phyloP scores from a whole-genome alignment of 2,888 invertebrate species.

The Agonopterix heracliana region DNA sequence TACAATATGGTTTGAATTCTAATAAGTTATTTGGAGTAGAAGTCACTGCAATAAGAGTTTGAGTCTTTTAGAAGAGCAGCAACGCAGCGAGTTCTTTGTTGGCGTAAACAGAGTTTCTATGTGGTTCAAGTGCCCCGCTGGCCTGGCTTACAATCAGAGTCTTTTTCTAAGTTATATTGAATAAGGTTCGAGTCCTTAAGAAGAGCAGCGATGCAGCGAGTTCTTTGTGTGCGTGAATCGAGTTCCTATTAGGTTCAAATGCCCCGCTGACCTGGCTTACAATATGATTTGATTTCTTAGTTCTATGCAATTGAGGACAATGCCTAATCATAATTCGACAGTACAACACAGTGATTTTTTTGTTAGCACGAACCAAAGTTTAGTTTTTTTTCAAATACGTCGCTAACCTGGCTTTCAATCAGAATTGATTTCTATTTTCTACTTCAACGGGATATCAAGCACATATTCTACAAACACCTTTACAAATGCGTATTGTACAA shows the following conservation, averaged over 20 bases:
- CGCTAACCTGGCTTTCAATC: constrained; percentile 76
- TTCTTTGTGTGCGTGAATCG: constrained; percentile 80
- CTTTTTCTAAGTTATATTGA: too few species aligned
- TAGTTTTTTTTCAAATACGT: constrained; percentile 81
- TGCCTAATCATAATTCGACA: constrained; percentile 78
- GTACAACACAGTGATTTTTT: constrained; percentile 81
- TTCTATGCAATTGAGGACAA: neutral
- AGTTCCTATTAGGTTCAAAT: constrained; percentile 76
- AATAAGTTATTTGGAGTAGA: constrained; percentile 23
- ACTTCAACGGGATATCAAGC: constrained; percentile 23
- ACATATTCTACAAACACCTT: constrained; percentile 39
- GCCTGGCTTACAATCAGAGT: constrained; percentile 78
- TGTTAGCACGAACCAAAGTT: constrained; percentile 76
- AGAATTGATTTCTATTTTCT: constrained; percentile 53
- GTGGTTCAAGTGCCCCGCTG: constrained; percentile 78
- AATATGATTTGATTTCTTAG: constrained; percentile 64
- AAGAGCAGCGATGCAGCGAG: constrained; percentile 77
- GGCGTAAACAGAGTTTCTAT: constrained; percentile 76
- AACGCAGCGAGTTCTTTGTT: constrained; percentile 81
- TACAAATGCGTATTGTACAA: too few species aligned
- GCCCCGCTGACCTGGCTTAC: constrained; percentile 78
- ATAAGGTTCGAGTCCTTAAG: constrained; percentile 77
- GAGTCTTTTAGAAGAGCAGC: constrained; percentile 77
- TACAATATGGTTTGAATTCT: constrained; percentile 70
- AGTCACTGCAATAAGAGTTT: constrained; percentile 69